Base-by-base conservation (phyloP, 1,140 invertebrate genomes). In the Caenorhabditis elegans region DNA sequence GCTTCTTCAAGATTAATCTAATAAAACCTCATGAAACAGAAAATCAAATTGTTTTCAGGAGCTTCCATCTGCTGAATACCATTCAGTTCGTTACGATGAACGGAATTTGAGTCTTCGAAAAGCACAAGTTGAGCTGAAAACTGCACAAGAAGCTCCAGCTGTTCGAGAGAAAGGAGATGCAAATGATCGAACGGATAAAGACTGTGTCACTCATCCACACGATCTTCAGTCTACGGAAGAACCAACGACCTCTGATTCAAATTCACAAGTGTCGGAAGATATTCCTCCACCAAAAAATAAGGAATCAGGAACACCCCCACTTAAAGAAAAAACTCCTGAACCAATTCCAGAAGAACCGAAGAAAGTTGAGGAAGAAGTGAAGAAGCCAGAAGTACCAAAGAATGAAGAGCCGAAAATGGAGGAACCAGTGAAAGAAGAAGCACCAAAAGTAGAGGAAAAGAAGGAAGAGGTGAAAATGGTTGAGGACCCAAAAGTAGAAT, bases 131-230 rank as follows among this genome's bases (percentile, higher is more conserved):
- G 60, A 70, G 13, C 34, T 70, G 11, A 5, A 39, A 31, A 70
- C 60, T 24, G 60, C 60, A 22, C 60, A 70, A 39, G 60, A 70
- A 39, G 60, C 34, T 2, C 34, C 34, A 15, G 60, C 60, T 11
- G 34, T 70, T 15, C 15, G 60, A 3, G 60, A 70, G 19, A 70
- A 43, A 22, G 60, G 60, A 36, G 60, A 70, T 2, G 60, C 60
- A 43, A 70, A 70, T 39, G 60, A 70, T 70, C 60, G 34, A 22
- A 70, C 60, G 17, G 60, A 70, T 39, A 31, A 70, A n/a, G 60
- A 70, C 28, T 70, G 60, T 70, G 34, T 70, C 34, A 70, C 60
- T 22, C 31, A 39, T 43, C 60, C 60, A 39, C 34, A 19, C 2
- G 60, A 70, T 39, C n/a, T 70, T 15, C 34, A 70, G 6, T 70